phyloP scores from a whole-genome alignment of 2,888 invertebrate species.

The Meloe dianella region DNA sequence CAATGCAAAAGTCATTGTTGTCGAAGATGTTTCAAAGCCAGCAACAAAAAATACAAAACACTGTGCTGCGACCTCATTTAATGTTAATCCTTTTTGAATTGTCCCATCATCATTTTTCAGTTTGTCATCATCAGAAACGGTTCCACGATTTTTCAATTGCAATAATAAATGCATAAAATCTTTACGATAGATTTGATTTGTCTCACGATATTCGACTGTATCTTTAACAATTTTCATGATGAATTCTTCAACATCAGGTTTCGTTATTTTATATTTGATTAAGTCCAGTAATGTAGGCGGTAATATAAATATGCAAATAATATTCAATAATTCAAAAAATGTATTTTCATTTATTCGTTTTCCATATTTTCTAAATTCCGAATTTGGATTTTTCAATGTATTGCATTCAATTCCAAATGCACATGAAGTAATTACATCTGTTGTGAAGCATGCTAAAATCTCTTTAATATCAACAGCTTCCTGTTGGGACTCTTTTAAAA shows the following conservation, averaged over 20 bases:
- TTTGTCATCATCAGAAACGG: background rate
- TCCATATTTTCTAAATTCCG: conserved; percentile 55
- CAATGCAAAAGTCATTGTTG: conserved; percentile 36
- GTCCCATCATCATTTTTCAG: background rate
- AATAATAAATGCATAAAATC: conserved; percentile 19
- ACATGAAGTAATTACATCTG: conserved; percentile 66
- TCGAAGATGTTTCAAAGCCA: conserved; percentile 40
- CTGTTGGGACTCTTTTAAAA: conserved; percentile 56
- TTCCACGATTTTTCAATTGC: conserved; percentile 17
- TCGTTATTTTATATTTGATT: conserved; percentile 40
- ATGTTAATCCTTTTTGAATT: conserved; percentile 30
- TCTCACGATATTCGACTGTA: conserved; percentile 54
- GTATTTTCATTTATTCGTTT: conserved; percentile 41
- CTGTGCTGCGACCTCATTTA: conserved; percentile 35
- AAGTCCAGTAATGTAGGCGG: conserved; percentile 34
- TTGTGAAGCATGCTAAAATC: conserved; percentile 63
- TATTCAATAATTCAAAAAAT: conserved; percentile 23
- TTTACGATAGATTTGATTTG: conserved; percentile 27
- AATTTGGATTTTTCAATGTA: conserved; percentile 62
- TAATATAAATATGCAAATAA: conserved; percentile 24
- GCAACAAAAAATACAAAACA: conserved; percentile 39
- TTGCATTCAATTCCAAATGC: conserved; percentile 68
- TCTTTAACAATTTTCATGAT: conserved; percentile 58
- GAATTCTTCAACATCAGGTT: conserved; percentile 52
- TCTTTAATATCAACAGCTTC: conserved; percentile 54